These are phyloP conservation scores for Sinocyclocheilus maitianheensis DNA, from an alignment of 2,113 vertebrate species.

Conservation along the genomic window DNA sequence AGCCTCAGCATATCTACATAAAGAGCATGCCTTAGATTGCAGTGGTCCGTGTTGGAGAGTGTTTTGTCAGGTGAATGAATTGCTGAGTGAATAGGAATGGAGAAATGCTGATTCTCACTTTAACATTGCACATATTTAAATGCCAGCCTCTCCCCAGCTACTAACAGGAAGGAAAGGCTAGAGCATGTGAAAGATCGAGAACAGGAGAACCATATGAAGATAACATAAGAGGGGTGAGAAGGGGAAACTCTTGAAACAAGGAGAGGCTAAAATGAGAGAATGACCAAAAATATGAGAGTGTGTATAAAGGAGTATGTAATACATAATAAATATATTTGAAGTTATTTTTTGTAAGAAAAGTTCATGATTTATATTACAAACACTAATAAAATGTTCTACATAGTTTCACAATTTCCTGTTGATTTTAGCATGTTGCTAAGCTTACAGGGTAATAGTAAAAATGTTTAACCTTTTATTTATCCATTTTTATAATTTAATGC, in stretches of 20 bases:
- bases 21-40: constrained; percentile 22
- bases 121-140: constrained; percentile 49
- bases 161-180: neutral
- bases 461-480: neutral
- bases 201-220: neutral
- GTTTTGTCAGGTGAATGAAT: constrained; percentile 41
- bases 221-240: neutral
- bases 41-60: constrained; percentile 26
- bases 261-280: no score
- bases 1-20: constrained; percentile 39
- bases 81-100: constrained; percentile 48
- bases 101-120: constrained; percentile 41
- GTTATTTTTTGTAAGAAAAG: no score
- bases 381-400: neutral
- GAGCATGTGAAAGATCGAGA: neutral
- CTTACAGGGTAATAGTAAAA: neutral
- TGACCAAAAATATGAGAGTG: no score
- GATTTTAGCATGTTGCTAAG: neutral
- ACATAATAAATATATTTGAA: no score
- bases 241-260: neutral
- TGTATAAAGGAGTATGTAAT: no score
- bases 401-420: neutral
- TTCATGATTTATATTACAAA: neutral
- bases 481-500: neutral
- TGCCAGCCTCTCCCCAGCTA: constrained; percentile 39